A percentile compares a stretch with the other conserved stretches of the same genome.
Evolutionary conservation across 2,888 invertebrate genomes (phyloP).

Genomic region (Halictus quadricinctus): DNA sequence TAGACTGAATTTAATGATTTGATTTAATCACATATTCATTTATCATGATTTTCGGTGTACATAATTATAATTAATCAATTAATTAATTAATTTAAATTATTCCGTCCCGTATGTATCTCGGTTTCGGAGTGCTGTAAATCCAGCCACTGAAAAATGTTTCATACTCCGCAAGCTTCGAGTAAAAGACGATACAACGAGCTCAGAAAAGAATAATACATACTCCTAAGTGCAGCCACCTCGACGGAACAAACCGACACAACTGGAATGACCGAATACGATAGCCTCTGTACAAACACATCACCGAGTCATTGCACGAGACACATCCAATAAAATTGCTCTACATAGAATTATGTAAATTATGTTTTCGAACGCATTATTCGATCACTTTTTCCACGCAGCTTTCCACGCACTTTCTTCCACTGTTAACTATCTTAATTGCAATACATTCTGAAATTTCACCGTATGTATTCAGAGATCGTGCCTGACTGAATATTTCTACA

Average conservation of each 20-base stretch:
- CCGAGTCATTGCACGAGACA: neutral
- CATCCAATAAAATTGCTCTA: neutral
- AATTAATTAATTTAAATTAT: neutral
- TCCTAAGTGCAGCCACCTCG: neutral
- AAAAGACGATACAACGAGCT: neutral
- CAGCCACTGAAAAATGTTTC: neutral
- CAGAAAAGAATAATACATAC: neutral
- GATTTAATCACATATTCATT: too few relatives aligned
- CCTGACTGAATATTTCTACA: neutral
- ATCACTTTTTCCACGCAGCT: neutral
- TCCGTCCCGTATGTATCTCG: too few relatives aligned
- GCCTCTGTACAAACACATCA: neutral
- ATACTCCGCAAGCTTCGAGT: neutral
- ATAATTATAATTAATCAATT: too few relatives aligned
- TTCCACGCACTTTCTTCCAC: slow-evolving; percentile 10
- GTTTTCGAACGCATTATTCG: neutral
- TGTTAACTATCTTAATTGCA: slow-evolving; percentile 4
- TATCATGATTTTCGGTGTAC: too few relatives aligned
- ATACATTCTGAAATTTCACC: neutral
- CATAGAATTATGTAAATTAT: neutral
- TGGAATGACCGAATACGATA: neutral
- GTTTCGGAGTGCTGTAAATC: neutral
- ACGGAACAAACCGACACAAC: neutral
- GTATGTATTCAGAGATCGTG: neutral
- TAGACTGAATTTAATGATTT: too few relatives aligned